Evolutionary conservation across 2,888 invertebrate genomes (phyloP).

Genomic region (Rutpela maculata): DNA sequence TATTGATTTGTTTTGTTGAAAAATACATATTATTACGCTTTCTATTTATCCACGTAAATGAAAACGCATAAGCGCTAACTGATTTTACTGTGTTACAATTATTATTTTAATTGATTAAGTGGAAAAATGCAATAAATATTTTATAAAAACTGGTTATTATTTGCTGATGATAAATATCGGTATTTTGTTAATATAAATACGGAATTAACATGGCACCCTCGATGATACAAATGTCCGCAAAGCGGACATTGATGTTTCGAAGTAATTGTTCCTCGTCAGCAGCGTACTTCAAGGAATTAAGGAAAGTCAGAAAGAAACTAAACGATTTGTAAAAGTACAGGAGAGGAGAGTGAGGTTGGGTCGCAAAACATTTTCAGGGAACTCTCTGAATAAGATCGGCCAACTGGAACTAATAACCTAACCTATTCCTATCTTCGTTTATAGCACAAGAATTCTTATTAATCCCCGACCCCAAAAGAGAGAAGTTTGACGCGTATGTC

Average conservation of each 20-base stretch:
- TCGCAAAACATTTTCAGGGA: no score
- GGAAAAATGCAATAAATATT: background rate
- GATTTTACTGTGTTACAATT: background rate
- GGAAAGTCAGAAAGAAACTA: background rate
- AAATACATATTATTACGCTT: conserved; percentile 1
- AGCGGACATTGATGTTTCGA: background rate
- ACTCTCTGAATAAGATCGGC: no score
- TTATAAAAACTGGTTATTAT: background rate
- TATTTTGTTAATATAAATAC: no score
- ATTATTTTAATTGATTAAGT: background rate
- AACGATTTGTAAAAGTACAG: no score
- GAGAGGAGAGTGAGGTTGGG: no score
- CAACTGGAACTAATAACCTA: no score
- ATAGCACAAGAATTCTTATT: no score
- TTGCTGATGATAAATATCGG: background rate
- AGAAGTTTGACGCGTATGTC: no score
- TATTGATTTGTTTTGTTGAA: conserved; percentile 14
- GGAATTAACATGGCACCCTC: no score
- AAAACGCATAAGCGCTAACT: background rate
- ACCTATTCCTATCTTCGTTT: no score
- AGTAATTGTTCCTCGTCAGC: background rate
- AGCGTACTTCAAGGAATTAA: background rate
- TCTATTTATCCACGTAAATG: conserved; percentile 7
- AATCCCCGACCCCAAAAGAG: no score
- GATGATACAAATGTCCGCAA: background rate